Evolutionary conservation across 1,140 invertebrate species (phyloP), one percentile per base, ranked within the genome.

Genomic region (Hirudo medicinalis): DNA sequence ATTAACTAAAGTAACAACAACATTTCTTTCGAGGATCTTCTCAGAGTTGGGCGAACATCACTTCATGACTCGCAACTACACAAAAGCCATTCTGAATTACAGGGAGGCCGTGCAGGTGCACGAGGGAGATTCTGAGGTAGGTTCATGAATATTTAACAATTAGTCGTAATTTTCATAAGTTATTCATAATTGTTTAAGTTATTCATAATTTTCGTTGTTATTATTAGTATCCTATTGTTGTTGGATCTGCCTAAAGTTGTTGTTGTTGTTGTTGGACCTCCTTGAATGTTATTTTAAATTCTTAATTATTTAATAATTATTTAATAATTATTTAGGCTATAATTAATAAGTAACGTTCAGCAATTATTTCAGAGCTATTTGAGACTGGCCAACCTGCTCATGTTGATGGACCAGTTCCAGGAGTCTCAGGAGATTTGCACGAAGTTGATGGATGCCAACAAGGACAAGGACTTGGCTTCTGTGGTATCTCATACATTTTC

Each of bases 401-500:
- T 94, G 85, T 88, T 91, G 75, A 82, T 80, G 55, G 84, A 84
- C 69, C 85, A 87, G 73, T 76, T 86, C 32, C 90, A 94, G 74
- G 85, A 88, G 68, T 96, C 93, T 78, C 88, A 93, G 74, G 88
- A 91, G 76, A 90, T 89, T 5, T 94, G 92, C 78, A 86, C 88
- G 54, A 86, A 88, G 9, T 83, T 97, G 22, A 81, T 97, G 20
- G 88, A 88, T 74, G 85, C 89, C 8, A 91, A 96, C 78, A 87
- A 88, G 27, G 90, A 93, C 75, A 94, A 96, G 81, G 91, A 95
- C 80, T 87, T 88, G 40, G 92, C 93, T 3, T 90, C 90, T 4
- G 88, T 97, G 76, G 84, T 85, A 76, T 36, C 32, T 36, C 32
- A 36, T 36, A 6, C 32, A 49, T 49, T 5, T 49, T 5, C 43